Percentiles rank a stretch among this genome's conserved stretches.
These are phyloP conservation scores for Atherix ibis DNA, from an alignment of 2,888 invertebrate genomes.

Conservation along the genomic window DNA sequence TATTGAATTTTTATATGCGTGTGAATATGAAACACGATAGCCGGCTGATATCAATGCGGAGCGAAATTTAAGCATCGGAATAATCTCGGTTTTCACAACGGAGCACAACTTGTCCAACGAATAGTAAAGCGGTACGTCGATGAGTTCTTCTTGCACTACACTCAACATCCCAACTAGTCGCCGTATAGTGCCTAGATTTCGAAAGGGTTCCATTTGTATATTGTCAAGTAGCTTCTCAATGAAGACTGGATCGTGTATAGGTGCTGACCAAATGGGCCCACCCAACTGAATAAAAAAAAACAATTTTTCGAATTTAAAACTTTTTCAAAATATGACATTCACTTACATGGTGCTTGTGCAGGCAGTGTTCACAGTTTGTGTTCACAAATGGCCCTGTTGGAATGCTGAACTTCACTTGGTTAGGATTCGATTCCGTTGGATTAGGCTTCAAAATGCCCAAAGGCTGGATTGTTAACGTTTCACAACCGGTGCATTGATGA, in stretches of 20 bases:
- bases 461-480: conserved; percentile 59
- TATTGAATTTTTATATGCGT: conserved; percentile 71
- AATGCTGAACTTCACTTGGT: conserved; percentile 45
- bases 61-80: conserved; percentile 53
- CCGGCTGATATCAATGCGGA: conserved; percentile 85
- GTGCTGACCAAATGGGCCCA: conserved; percentile 89
- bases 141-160: conserved; percentile 68
- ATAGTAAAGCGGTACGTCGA: conserved; percentile 76
- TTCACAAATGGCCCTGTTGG: conserved; percentile 54
- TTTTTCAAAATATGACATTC: background rate
- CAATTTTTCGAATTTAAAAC: background rate
- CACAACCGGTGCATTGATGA: conserved; percentile 84
- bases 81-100: conserved; percentile 51
- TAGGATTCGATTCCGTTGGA: conserved; percentile 40
- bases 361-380: conserved; percentile 58
- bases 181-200: conserved; percentile 48
- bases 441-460: conserved; percentile 48
- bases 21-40: conserved; percentile 81
- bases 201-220: conserved; percentile 30
- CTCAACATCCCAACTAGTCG: conserved; percentile 67
- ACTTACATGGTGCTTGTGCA: conserved; percentile 54
- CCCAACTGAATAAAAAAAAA: conserved; percentile 43
- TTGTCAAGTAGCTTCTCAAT: conserved; percentile 46
- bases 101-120: conserved; percentile 62
- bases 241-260: conserved; percentile 68